Conservation (phyloP, 2,888 invertebrate species). For the Conchocele bisecta region DNA sequence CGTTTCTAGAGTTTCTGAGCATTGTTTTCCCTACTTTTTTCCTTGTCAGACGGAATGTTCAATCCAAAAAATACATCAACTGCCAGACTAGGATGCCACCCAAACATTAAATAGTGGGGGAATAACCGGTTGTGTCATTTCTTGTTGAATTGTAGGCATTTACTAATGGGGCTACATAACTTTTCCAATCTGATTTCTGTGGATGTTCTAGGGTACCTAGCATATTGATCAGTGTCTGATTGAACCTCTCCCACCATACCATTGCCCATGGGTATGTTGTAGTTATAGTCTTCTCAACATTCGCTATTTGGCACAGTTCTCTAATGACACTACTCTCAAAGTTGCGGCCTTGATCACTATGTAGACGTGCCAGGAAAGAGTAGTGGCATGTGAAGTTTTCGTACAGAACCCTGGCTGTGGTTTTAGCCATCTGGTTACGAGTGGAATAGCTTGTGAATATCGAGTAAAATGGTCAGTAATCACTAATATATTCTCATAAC, state of each 20-base stretch:
- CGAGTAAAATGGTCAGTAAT: conserved; percentile 29
- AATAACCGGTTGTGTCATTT: conserved; percentile 37
- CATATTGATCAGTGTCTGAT: conserved; percentile 29
- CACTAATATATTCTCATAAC: conserved; percentile 9
- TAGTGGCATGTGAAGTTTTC: no score
- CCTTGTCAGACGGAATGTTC: background rate
- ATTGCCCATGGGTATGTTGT: conserved; percentile 41
- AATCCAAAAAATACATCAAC: conserved; percentile 33
- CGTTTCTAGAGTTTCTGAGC: conserved; percentile 10
- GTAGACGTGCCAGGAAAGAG: no score
- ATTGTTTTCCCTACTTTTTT: background rate
- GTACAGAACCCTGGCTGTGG: conserved; percentile 34
- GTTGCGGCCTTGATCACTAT: no score
- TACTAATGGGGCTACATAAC: conserved; percentile 7
- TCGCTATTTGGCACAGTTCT: conserved; percentile 26
- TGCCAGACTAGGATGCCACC: conserved; percentile 41
- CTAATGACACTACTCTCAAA: conserved; percentile 33
- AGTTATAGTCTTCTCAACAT: conserved; percentile 36
- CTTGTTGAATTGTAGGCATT: conserved; percentile 30
- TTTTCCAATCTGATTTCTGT: conserved; percentile 33
- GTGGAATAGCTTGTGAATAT: conserved; percentile 30
- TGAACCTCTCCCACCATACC: conserved; percentile 42
- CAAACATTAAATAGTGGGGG: no score
- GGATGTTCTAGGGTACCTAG: conserved; percentile 21
- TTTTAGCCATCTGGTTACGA: conserved; percentile 35